phyloP scores from a whole-genome alignment of 2,888 invertebrate genomes.

The Julus scanicus region DNA sequence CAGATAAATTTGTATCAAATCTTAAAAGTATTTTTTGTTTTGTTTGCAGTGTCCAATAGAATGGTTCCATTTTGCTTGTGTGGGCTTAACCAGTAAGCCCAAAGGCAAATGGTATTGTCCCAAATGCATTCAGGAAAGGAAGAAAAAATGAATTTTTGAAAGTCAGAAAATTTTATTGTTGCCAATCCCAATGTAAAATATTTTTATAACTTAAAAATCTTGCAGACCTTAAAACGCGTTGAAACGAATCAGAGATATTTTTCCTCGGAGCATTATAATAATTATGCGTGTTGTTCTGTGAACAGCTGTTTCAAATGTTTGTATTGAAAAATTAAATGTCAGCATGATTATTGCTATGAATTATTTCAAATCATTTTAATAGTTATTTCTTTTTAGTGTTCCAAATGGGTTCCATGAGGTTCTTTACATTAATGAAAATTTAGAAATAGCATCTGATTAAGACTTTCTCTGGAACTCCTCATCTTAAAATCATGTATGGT shows the following conservation, averaged over 20 bases:
- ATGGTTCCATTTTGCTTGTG: slow-evolving; percentile 97
- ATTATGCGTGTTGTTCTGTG: no score
- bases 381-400: no score
- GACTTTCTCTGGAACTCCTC: no score
- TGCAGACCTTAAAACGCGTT: neutral
- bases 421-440: no score
- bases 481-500: no score
- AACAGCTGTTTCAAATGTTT: no score
- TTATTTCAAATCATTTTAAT: no score
- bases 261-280: neutral
- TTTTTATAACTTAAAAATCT: neutral
- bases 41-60: slow-evolving; percentile 80
- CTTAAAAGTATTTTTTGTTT: neutral
- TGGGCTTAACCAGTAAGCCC: slow-evolving; percentile 88
- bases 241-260: neutral
- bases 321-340: no score
- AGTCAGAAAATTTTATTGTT: neutral
- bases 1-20: neutral
- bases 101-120: slow-evolving; percentile 98
- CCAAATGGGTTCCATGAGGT: no score
- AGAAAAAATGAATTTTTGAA: slow-evolving; percentile 65
- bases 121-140: slow-evolving; percentile 75
- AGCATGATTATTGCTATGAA: no score
- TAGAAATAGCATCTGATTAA: no score
- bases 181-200: neutral